These are phyloP conservation scores for Thysanoteuthis rhombus DNA, from an alignment of 2,888 invertebrate species.

Conservation along the genomic window DNA sequence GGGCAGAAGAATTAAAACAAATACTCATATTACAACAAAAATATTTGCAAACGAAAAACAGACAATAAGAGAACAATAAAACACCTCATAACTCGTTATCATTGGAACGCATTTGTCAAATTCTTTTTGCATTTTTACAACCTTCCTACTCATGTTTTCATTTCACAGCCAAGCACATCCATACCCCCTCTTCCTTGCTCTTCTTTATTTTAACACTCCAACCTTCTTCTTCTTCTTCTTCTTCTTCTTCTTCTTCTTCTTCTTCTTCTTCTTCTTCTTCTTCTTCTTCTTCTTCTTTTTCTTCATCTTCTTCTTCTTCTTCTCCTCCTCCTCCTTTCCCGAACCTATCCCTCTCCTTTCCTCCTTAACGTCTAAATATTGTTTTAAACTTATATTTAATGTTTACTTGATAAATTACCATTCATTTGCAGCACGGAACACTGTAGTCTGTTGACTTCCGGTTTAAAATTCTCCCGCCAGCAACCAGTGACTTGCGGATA, in stretches of 20 bases:
- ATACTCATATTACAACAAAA: neutral
- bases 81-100: neutral
- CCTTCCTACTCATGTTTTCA: neutral
- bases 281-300: neutral
- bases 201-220: neutral
- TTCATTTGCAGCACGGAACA: neutral
- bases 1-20: neutral
- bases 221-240: neutral
- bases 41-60: neutral
- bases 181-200: neutral
- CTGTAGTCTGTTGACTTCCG: neutral
- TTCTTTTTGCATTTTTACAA: neutral
- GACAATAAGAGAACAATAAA: neutral
- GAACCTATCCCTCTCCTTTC: neutral
- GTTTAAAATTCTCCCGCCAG: neutral
- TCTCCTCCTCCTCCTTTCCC: neutral
- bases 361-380: neutral
- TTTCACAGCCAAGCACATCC: neutral
- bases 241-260: neutral
- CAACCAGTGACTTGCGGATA: neutral
- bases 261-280: too few relatives aligned
- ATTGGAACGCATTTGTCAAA: neutral
- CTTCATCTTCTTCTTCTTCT: too few relatives aligned
- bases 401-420: neutral
- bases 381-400: conserved; percentile 12